A percentile compares a stretch with the other conserved stretches of the same genome.
These are phyloP conservation scores for Falco rusticolus DNA, from an alignment of 2,797 vertebrate species.

Conservation along the genomic window DNA sequence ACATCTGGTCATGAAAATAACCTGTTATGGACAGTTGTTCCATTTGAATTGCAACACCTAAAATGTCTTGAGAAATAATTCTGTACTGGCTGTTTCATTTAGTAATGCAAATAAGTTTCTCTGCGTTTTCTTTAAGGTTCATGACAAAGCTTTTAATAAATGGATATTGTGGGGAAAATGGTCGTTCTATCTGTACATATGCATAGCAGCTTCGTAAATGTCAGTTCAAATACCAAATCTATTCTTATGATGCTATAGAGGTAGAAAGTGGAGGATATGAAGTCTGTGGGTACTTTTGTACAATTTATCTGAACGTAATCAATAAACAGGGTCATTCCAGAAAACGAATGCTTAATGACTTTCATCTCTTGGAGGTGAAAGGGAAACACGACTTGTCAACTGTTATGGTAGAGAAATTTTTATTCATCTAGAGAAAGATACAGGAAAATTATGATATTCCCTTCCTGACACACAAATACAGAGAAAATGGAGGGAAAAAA, in stretches of 20 bases:
- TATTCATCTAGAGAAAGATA: neutral
- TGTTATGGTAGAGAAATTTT: neutral
- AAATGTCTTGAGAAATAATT: neutral
- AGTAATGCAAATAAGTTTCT: neutral
- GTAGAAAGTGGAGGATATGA: neutral
- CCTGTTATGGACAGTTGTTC: neutral
- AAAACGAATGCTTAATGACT: neutral
- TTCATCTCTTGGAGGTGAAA: neutral
- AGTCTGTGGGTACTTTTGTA: neutral
- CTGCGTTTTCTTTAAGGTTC: neutral
- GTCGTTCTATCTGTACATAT: neutral
- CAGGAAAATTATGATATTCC: neutral
- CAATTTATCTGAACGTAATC: neutral
- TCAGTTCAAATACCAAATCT: neutral
- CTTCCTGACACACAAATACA: accelerated
- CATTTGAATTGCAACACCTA: neutral
- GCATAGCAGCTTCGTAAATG: neutral
- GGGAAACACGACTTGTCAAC: neutral
- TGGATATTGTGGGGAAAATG: neutral
- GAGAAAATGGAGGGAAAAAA: neutral
- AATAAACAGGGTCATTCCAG: neutral
- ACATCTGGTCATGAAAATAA: neutral
- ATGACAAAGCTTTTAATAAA: neutral
- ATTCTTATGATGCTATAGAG: neutral
- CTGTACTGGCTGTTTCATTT: neutral